These are phyloP conservation scores for Theristus sp. DNA, from an alignment of 2,888 invertebrate genomes.

Conservation along the genomic window DNA sequence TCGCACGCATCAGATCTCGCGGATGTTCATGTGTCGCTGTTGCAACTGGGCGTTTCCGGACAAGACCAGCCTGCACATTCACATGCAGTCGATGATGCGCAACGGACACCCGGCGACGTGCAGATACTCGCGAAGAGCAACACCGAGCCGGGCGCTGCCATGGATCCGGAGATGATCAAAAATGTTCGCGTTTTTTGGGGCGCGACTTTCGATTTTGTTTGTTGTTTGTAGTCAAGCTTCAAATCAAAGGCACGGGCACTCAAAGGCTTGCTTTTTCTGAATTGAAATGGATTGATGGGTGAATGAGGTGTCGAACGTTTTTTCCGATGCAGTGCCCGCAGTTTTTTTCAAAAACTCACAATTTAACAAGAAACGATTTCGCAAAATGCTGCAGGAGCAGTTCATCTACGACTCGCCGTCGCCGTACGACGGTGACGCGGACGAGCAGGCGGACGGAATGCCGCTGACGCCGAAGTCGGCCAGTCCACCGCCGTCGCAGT, in stretches of 20 bases:
- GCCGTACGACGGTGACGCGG: not conserved
- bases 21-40: slow-evolving; percentile 8
- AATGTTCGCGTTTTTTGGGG: too few species aligned
- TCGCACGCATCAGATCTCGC: slow-evolving; percentile 3
- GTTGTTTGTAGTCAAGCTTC: too few species aligned
- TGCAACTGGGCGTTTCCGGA: slow-evolving; percentile 19
- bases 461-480: too few species aligned
- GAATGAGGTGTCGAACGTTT: too few species aligned
- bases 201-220: too few species aligned
- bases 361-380: too few species aligned
- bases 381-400: not conserved
- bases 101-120: not conserved
- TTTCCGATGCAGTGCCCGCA: too few species aligned
- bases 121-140: not conserved
- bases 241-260: too few species aligned
- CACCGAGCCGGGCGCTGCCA: not conserved
- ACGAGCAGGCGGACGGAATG: not conserved
- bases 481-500: not conserved
- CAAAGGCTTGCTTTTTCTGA: too few species aligned
- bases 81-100: slow-evolving; percentile 14
- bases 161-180: not conserved
- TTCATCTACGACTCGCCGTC: not conserved
- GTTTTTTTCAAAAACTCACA: too few species aligned
- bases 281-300: too few species aligned
- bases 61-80: slow-evolving; percentile 22